Evolutionary conservation across 2,888 invertebrate species (phyloP).

Genomic region (Stenolophus ochropezus): DNA sequence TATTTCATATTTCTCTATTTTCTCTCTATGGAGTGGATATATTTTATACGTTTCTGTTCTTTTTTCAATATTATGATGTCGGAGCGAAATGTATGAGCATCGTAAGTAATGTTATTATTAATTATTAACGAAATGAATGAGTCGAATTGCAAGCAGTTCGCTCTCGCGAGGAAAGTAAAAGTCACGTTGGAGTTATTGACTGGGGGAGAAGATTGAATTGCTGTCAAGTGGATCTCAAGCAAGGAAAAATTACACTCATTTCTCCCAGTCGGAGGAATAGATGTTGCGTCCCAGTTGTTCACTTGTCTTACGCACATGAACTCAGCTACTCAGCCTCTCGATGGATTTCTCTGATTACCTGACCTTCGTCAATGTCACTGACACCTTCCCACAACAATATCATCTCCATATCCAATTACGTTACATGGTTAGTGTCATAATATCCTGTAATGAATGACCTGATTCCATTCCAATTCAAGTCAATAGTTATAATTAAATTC

Average conservation of each 20-base stretch:
- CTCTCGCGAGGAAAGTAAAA: too few relatives aligned
- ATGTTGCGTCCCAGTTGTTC: neutral
- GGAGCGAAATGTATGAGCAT: too few relatives aligned
- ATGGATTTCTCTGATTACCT: neutral
- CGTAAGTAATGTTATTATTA: too few relatives aligned
- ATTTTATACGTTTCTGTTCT: too few relatives aligned
- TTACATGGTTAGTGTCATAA: neutral
- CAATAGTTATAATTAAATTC: too few relatives aligned
- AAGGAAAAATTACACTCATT: constrained; percentile 7
- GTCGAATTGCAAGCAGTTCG: too few relatives aligned
- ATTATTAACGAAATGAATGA: too few relatives aligned
- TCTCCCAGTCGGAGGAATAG: neutral
- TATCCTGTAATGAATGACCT: too few relatives aligned
- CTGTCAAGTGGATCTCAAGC: constrained; percentile 5
- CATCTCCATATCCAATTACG: neutral
- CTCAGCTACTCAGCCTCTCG: neutral
- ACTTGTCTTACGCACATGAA: constrained; percentile 9
- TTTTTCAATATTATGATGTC: too few relatives aligned
- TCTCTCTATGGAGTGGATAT: too few relatives aligned
- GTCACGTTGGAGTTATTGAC: constrained; percentile 4
- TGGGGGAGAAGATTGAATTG: neutral
- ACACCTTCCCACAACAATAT: neutral
- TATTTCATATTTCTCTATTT: too few relatives aligned
- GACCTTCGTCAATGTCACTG: constrained; percentile 22
- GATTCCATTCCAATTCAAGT: too few relatives aligned